Evolutionary conservation across 2,888 invertebrate species (phyloP).

Genomic region (Leptothorax acervorum): DNA sequence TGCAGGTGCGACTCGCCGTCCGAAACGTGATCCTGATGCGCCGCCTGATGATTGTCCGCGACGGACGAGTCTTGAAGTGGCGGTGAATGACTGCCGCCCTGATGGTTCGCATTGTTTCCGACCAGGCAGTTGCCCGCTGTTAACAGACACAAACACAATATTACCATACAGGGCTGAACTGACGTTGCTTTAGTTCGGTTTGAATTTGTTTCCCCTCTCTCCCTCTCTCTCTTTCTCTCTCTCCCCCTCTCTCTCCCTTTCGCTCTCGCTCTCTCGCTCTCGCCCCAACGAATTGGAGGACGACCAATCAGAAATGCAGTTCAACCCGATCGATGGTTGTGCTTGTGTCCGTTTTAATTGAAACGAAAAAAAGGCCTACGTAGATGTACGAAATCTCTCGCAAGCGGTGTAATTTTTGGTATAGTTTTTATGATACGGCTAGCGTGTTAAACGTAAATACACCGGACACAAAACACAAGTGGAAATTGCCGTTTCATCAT

Average conservation of each 20-base stretch:
- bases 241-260: not conserved
- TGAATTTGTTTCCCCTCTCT: constrained; percentile 44
- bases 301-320: constrained; percentile 79
- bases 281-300: constrained; percentile 33
- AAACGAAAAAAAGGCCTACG: constrained; percentile 58
- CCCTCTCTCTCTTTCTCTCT: not conserved
- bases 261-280: not conserved
- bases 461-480: constrained; percentile 83
- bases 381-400: constrained; percentile 52
- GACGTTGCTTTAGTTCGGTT: constrained; percentile 73
- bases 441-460: constrained; percentile 58
- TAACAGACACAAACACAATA: constrained; percentile 84
- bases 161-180: constrained; percentile 84
- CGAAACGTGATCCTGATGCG: constrained; percentile 76
- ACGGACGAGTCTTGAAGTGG: constrained; percentile 72
- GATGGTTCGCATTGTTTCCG: constrained; percentile 78
- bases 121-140: constrained; percentile 80
- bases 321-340: constrained; percentile 84
- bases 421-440: constrained; percentile 21
- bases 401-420: constrained; percentile 11
- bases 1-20: constrained; percentile 81
- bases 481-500: constrained; percentile 49
- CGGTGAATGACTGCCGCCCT: constrained; percentile 71
- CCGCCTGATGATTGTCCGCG: constrained; percentile 72
- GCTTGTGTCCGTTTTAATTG: constrained; percentile 83